A percentile compares a stretch with the other conserved stretches of the same genome.
phyloP scores from a whole-genome alignment of 2,888 invertebrate genomes.

The Hymenopus coronatus region DNA sequence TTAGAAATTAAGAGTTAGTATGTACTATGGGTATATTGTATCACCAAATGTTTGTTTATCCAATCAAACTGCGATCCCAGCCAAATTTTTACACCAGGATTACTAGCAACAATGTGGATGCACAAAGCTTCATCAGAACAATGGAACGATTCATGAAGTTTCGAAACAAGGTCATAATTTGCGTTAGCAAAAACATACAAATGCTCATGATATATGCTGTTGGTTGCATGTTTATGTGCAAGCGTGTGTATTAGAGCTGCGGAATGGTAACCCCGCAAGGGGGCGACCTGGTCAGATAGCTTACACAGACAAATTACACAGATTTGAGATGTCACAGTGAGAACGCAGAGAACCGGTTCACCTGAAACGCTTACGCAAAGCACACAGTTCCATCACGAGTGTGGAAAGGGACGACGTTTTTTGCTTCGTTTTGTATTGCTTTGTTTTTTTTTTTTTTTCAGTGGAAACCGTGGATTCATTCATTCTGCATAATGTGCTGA shows the following conservation, averaged over 20 bases:
- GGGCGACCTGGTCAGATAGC: background rate
- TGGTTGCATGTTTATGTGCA: background rate
- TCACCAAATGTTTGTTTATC: too few species aligned
- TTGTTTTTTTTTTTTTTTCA: background rate
- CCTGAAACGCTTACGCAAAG: background rate
- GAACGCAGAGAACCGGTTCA: background rate
- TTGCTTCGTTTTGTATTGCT: background rate
- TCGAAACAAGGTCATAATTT: background rate
- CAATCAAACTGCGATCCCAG: background rate
- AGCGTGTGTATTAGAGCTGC: background rate
- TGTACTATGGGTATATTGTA: too few species aligned
- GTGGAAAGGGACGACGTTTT: background rate
- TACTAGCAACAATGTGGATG: background rate
- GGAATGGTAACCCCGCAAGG: background rate
- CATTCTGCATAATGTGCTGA: background rate
- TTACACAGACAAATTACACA: background rate
- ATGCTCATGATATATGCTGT: background rate
- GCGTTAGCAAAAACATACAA: background rate
- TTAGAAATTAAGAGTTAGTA: too few species aligned
- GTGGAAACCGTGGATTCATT: background rate
- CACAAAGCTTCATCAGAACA: background rate
- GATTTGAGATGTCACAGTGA: background rate
- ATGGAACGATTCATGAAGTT: background rate
- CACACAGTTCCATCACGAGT: background rate
- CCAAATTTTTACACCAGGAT: background rate